Evolutionary conservation across 2,113 vertebrate species (phyloP).

Genomic region (Bombycilla garrulus): DNA sequence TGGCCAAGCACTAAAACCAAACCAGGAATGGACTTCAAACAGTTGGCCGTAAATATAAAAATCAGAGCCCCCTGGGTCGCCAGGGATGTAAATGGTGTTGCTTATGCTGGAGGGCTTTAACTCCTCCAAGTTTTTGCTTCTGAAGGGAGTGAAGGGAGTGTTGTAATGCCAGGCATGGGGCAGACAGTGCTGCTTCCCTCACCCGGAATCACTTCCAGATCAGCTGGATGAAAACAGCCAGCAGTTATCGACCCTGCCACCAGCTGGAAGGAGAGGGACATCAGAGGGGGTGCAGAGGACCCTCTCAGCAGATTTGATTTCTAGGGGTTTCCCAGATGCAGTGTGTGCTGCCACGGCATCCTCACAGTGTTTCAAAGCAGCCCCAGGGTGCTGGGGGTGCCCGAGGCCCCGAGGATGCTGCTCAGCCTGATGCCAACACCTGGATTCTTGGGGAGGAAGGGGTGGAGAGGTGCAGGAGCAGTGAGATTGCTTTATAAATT

Average conservation of each 20-base stretch:
- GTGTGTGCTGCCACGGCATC: fast-evolving
- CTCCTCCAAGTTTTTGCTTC: background rate
- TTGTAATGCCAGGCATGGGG: fast-evolving
- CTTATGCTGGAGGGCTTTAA: background rate
- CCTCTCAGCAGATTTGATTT: background rate
- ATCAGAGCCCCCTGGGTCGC: background rate
- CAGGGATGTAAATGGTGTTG: background rate
- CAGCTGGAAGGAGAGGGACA: background rate
- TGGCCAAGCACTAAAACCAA: constrained; percentile 37
- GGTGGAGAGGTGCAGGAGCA: background rate
- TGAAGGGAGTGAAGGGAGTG: background rate
- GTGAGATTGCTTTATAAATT: constrained; percentile 33
- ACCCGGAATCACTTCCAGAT: background rate
- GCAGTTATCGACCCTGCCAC: background rate
- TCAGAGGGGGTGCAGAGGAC: background rate
- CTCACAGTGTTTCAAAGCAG: background rate
- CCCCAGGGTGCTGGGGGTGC: fast-evolving
- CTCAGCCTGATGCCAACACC: background rate
- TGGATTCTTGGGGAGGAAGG: background rate
- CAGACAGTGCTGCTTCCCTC: background rate
- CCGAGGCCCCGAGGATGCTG: background rate
- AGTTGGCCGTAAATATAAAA: constrained; percentile 54
- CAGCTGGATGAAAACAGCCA: background rate
- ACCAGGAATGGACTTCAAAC: constrained; percentile 36
- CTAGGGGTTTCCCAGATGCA: background rate